Percentiles rank a stretch among this genome's conserved stretches.
These are phyloP conservation scores for Dipus sagitta DNA, from an alignment of 2,797 vertebrate species.

Conservation along the genomic window DNA sequence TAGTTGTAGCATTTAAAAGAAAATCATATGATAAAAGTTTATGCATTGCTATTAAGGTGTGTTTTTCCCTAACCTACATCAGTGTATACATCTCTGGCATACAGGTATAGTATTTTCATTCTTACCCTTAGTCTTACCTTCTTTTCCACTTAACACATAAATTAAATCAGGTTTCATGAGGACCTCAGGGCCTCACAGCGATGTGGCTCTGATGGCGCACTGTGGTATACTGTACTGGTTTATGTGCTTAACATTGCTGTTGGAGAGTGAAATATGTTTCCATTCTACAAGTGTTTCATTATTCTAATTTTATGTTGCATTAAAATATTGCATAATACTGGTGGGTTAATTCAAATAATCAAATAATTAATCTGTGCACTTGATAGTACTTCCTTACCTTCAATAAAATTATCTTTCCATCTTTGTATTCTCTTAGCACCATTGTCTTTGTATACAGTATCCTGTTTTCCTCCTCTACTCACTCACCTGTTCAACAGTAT, in stretches of 20 bases:
- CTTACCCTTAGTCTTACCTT: slow-evolving; percentile 8
- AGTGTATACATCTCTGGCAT: not conserved
- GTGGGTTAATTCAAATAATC: slow-evolving; percentile 83
- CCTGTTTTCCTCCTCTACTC: not conserved
- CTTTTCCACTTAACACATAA: not conserved
- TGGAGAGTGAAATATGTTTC: slow-evolving; percentile 59
- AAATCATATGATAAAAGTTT: too few relatives aligned
- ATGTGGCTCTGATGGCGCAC: not conserved
- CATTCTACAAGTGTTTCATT: slow-evolving; percentile 70
- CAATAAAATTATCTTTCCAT: not conserved
- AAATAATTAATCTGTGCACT: slow-evolving; percentile 80
- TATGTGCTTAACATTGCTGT: not conserved
- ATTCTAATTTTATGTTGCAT: slow-evolving; percentile 76
- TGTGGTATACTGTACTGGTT: not conserved
- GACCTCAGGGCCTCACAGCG: not conserved
- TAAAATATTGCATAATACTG: slow-evolving; percentile 74
- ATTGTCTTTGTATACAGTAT: not conserved
- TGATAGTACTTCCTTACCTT: slow-evolving; percentile 55
- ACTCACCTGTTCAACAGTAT: not conserved
- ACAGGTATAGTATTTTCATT: not conserved
- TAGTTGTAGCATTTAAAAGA: too few relatives aligned
- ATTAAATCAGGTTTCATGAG: slow-evolving; percentile 49
- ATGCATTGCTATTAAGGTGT: not conserved
- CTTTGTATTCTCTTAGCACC: not conserved
- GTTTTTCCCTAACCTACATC: not conserved